Evolutionary conservation across 2,113 vertebrate species (phyloP).

Genomic region (Campylomormyrus tamandua): DNA sequence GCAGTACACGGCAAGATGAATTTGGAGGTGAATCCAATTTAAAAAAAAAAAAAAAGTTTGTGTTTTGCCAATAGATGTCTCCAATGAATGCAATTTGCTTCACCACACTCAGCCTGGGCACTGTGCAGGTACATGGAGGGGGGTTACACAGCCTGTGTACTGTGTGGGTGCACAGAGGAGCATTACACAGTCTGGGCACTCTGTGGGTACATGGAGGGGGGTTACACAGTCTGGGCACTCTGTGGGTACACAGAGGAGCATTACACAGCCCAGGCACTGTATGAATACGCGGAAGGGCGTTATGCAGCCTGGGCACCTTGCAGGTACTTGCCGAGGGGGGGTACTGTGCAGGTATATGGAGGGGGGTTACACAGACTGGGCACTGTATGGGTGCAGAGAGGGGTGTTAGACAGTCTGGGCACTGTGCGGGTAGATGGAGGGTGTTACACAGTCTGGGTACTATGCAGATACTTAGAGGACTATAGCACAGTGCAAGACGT

Average conservation of each 20-base stretch:
- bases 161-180: too few species aligned
- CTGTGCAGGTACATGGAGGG: background rate
- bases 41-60: background rate
- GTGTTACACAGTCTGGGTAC: background rate
- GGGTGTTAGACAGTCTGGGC: too few species aligned
- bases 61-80: background rate
- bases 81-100: background rate
- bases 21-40: background rate
- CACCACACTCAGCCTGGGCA: background rate
- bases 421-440: background rate
- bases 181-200: too few species aligned
- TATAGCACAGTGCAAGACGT: background rate
- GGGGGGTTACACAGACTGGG: too few species aligned
- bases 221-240: too few species aligned
- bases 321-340: background rate
- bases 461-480: too few species aligned
- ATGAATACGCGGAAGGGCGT: accelerated
- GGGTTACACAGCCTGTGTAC: background rate
- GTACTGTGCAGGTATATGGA: too few species aligned
- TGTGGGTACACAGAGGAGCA: too few species aligned
- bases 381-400: too few species aligned
- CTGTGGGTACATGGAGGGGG: background rate
- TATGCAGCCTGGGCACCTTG: background rate
- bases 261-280: too few species aligned
- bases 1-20: background rate